These are phyloP conservation scores for Pipistrellus kuhlii DNA, from an alignment of 2,797 vertebrate genomes.

Conservation along the genomic window DNA sequence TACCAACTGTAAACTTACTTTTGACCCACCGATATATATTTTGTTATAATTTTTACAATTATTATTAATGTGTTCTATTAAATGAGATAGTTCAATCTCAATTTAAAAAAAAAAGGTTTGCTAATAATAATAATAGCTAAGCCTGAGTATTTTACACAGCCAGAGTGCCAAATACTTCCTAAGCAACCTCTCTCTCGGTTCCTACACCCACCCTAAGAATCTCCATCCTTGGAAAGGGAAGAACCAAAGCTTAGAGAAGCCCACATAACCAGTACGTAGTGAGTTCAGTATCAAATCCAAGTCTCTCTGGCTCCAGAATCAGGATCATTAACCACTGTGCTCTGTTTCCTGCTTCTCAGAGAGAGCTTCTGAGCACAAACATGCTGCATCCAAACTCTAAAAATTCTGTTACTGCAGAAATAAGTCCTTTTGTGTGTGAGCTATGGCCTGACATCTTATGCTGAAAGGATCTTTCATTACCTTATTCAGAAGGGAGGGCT, in stretches of 20 bases:
- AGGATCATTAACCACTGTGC: not conserved
- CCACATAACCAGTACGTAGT: not conserved
- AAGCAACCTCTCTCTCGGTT: not conserved
- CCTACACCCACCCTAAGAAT: not conserved
- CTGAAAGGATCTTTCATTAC: slow-evolving; percentile 28
- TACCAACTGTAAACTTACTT: not conserved
- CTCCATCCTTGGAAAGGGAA: not conserved
- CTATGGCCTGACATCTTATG: not conserved
- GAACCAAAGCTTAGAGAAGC: not conserved
- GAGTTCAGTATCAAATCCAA: not conserved
- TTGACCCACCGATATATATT: not conserved
- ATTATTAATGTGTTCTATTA: not conserved
- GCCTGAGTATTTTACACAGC: not conserved
- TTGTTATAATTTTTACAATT: not conserved
- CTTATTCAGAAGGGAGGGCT: not conserved
- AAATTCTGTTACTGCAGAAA: not conserved
- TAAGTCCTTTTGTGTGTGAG: not conserved
- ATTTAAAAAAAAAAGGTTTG: not conserved
- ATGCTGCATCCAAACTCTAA: not conserved
- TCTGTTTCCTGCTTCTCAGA: not conserved
- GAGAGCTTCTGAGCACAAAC: not conserved
- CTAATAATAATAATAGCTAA: not conserved
- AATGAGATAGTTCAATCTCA: not conserved
- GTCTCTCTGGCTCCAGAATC: not conserved
- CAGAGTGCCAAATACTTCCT: not conserved